phyloP scores from a whole-genome alignment of 2,797 vertebrate genomes.

The Eulemur mongoz region DNA sequence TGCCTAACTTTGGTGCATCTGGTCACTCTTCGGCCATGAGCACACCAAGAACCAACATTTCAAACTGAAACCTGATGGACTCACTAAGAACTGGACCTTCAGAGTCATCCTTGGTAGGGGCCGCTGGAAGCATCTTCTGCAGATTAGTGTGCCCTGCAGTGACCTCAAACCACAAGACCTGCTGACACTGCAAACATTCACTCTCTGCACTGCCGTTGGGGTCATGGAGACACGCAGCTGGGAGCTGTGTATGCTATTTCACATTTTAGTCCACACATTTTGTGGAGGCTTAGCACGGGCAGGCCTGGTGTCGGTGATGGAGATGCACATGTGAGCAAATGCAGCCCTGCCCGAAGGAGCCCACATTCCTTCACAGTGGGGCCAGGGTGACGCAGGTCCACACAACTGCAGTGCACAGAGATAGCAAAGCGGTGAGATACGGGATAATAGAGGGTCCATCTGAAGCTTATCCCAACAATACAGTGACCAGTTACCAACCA shows the following conservation, averaged over 20 bases:
- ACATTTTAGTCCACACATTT: not conserved
- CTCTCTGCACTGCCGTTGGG: not conserved
- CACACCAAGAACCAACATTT: too few species aligned
- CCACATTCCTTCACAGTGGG: not conserved
- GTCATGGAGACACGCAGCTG: not conserved
- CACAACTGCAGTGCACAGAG: not conserved
- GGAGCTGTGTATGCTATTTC: not conserved
- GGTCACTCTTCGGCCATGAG: too few species aligned
- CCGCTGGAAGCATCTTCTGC: not conserved
- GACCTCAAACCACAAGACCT: not conserved
- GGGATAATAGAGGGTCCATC: not conserved
- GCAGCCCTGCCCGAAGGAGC: not conserved
- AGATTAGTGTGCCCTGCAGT: not conserved
- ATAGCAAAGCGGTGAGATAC: not conserved
- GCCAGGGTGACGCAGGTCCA: accelerated
- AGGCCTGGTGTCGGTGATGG: not conserved
- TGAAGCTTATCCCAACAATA: not conserved
- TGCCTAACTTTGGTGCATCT: too few species aligned
- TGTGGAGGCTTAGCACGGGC: not conserved
- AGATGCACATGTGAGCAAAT: not conserved
- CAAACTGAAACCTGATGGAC: too few species aligned
- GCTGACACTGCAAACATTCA: not conserved
- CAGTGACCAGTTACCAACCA: not conserved
- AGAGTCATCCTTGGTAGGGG: not conserved
- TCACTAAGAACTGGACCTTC: not conserved